Evolutionary conservation across 2,888 invertebrate species (phyloP), one percentile per base, ranked within the genome.

Genomic region (Stenotaenia linearis): DNA sequence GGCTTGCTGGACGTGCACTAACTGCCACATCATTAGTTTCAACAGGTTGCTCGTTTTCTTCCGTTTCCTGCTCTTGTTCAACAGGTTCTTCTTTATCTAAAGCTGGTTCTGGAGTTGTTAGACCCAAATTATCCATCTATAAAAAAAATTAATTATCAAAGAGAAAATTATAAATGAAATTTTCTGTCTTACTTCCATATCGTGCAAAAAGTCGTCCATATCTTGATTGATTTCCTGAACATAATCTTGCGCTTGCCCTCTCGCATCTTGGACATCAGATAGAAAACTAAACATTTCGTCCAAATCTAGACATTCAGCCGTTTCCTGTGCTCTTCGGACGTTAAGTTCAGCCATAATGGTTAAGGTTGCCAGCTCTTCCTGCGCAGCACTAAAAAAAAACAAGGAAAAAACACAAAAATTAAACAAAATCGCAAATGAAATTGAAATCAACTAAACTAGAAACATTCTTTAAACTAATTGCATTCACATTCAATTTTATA

Each of bases 271-370:
- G 50, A 93, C 92, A 83, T 95, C 95, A 0, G 94, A 93, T 25
- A 96, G 88, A 87, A 96, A 96, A 80, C 94, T 94, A 87, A 96
- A 96, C 83, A 96, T 88, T 86, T 95, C 95, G 86, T 96, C 96
- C 84, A 96, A 87, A 85, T 95, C 95, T 0, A 95, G 93, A 21
- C 83, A 83, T 77, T 84, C 84, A 15, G 83, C 81, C 15, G 83
- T 78, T 78, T 83, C 83, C 50, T 83, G 83, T 18, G 88, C 87
- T 83, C 91, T 86, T 81, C 90, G 90, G 0, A 90, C 89, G 84
- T 91, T 92, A 75, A 92, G 87, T 83, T 92, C 91, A 0, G 92
- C 91, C 89, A 92, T 91, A 83, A 92, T 90, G 1, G 91, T 90
- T n/a, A 92, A 85, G 0, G 90, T 91, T 1, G 90, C 90, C 76